Base-by-base conservation (phyloP, 2,888 invertebrate species). In the Gari tellinella region DNA sequence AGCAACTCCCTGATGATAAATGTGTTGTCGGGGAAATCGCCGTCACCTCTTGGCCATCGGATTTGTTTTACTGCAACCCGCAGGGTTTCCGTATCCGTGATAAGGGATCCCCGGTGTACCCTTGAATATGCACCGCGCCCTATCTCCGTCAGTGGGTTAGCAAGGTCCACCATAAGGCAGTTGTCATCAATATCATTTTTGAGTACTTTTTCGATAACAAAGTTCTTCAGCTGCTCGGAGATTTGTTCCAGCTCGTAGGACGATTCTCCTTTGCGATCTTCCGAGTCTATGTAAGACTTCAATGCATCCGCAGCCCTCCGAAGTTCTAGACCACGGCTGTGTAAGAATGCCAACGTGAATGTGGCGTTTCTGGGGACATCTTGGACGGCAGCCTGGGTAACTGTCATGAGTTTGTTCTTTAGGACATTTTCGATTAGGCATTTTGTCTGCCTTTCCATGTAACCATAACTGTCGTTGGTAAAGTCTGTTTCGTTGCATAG, bases 31-130 rank as follows among this genome's bases (percentile, higher is more conserved):
- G 48, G 48, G 23, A 19, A 48, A 48, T 46, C 37, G 31, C 46
- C 58, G 19, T 58, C 58, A 2, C 58, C 58, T 8, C 1, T n/a
- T 3, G 58, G 58, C 46, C 37, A 46, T 46, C 46, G 45, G 1
- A 58, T 37, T 15, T 31, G 46, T 31, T 58, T 58, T 10, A 58
- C 58, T n/a, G 58, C 58, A 2, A 58, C 46, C 1, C 26, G 26
- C 10, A 31, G 25, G n/a, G 19, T 14, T 14, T 17, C n/a, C 1
- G 25, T 37, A 37, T 58, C 46, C 12, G 31, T 31, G 4, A 31
- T 31, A 7, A 31, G 10, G 4, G 31, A 31, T 7, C 31, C 31
- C 4, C 31, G 31, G 10, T 31, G 31, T 31, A 31, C 31, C 10
- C 10, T 31, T 31, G 31, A 31, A 31, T 31, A 31, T 4, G 31